Evolutionary conservation across 2,888 invertebrate genomes (phyloP), one percentile per base, ranked within the genome.

Genomic region (Cinara cedri): DNA sequence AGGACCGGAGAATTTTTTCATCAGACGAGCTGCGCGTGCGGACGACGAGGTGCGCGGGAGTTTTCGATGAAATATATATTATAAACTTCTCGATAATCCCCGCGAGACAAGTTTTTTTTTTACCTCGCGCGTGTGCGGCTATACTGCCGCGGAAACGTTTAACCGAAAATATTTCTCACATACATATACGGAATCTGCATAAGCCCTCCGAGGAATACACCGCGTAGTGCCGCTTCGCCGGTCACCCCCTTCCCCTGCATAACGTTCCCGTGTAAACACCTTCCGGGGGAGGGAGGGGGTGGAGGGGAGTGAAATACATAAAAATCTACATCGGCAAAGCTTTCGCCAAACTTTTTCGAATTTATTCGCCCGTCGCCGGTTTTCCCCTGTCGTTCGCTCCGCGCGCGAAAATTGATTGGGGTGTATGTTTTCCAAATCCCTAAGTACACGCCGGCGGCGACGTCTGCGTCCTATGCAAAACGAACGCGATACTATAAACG

Each of bases 11-110:
- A 34, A 34, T 34, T 34, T 34, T 34, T 34, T 34, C 34, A 6
- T 34, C 34, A 34, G 34, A 34, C 34, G n/a, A n/a, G n/a, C n/a
- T n/a, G n/a, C n/a, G n/a, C n/a, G n/a, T n/a, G n/a, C n/a, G n/a
- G n/a, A n/a, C n/a, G n/a, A n/a, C n/a, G n/a, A n/a, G n/a, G n/a
- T n/a, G n/a, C n/a, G n/a, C n/a, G n/a, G n/a, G n/a, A n/a, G n/a
- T n/a, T n/a, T n/a, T n/a, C n/a, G 34, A 34, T 11, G 14, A 62
- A 62, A 62, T 21, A 21, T n/a, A 75, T 51, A 55, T 6, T 65
- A 51, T 54, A 65, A 65, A 65, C n/a, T 75, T 65, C 19, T 55
- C 66, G 65, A 66, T 66, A 76, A 76, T 76, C 65, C 57, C 19
- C 24, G 46, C 19, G 66, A 55, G 75, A 76, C 42, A 65, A 55